These are phyloP conservation scores for Psilanteris sp. DNA, from an alignment of 1,140 invertebrate species.

Conservation along the genomic window DNA sequence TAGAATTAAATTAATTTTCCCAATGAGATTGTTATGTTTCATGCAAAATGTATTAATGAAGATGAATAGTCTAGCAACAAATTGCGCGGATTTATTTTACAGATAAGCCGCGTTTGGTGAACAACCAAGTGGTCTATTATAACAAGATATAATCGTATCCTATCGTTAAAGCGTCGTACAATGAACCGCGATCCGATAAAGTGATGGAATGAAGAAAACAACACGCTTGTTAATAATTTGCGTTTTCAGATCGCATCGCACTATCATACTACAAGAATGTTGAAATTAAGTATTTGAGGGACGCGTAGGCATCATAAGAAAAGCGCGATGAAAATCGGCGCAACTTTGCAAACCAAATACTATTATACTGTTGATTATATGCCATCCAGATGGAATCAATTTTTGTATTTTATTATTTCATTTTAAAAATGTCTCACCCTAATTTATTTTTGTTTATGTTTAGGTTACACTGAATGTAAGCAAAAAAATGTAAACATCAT, in stretches of 20 bases:
- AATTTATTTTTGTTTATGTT: no score
- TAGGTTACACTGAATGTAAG: no score
- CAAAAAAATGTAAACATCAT: no score
- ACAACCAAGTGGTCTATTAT: constrained; percentile 41
- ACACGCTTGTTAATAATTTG: constrained; percentile 54
- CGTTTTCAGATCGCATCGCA: constrained; percentile 51
- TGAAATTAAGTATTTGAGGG: constrained; percentile 39
- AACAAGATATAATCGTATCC: constrained; percentile 53
- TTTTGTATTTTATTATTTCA: no score
- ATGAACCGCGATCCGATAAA: constrained; percentile 58
- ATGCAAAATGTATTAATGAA: not conserved
- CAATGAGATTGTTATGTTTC: no score
- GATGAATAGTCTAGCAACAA: constrained; percentile 13
- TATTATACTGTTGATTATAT: no score
- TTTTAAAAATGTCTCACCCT: no score
- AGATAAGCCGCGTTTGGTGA: constrained; percentile 21
- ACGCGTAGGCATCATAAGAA: constrained; percentile 27
- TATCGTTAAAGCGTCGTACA: constrained; percentile 40
- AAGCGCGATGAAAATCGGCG: constrained; percentile 8
- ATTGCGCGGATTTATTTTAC: constrained; percentile 16
- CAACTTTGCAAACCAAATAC: no score
- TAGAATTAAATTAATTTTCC: no score
- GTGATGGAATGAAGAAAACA: constrained; percentile 53
- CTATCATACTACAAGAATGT: constrained; percentile 35
- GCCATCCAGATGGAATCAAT: not conserved